A percentile compares a stretch with the other conserved stretches of the same genome.
phyloP scores from a whole-genome alignment of 2,888 invertebrate genomes.

The Onthophagus sagittarius region DNA sequence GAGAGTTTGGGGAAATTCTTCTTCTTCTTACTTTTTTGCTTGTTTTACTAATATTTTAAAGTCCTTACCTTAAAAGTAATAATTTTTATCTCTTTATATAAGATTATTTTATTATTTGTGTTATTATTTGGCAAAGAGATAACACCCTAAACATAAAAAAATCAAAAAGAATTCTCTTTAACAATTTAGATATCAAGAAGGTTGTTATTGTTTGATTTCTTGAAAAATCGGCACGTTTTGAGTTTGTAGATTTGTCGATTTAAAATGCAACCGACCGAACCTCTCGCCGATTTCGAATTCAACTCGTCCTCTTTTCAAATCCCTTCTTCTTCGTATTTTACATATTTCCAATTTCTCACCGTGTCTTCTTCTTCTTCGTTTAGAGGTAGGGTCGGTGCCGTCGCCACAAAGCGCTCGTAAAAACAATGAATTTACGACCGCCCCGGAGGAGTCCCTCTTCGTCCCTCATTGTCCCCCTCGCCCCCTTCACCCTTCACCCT shows the following conservation, averaged over 20 bases:
- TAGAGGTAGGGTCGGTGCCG: constrained; percentile 6
- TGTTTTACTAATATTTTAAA: too few species aligned
- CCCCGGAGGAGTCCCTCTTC: not conserved
- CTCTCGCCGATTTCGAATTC: not conserved
- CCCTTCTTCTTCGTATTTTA: constrained; percentile 8
- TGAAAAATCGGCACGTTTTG: not conserved
- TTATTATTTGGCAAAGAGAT: too few species aligned
- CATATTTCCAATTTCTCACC: constrained; percentile 13
- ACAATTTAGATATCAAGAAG: too few species aligned
- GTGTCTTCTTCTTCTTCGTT: not conserved
- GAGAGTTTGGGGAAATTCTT: too few species aligned
- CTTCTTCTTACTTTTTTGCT: too few species aligned
- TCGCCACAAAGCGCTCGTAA: constrained; percentile 3
- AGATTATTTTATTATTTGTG: too few species aligned
- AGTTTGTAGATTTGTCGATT: not conserved
- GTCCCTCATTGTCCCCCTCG: not conserved
- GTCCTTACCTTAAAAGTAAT: too few species aligned
- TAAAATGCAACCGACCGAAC: not conserved
- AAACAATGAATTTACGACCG: constrained; percentile 10
- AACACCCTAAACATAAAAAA: too few species aligned
- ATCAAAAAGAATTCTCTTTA: too few species aligned
- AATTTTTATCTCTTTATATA: too few species aligned
- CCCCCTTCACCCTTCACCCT: not conserved
- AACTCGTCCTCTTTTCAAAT: not conserved
- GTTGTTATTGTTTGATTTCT: too few species aligned